Evolutionary conservation across 2,113 vertebrate genomes (phyloP).

Genomic region (Elanus axillaris): DNA sequence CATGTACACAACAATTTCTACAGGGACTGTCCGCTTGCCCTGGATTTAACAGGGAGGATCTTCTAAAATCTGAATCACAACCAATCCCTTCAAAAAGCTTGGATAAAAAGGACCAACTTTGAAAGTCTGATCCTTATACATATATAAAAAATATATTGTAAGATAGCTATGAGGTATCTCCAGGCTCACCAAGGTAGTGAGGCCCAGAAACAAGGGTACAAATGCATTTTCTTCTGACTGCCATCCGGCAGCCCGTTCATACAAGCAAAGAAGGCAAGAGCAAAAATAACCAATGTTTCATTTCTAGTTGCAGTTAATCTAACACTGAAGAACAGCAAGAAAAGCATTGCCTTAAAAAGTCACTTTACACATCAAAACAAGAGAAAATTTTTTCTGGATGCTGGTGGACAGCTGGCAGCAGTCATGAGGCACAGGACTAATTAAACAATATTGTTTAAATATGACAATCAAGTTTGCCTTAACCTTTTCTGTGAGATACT

Average conservation of each 20-base stretch:
- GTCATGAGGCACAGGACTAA: neutral
- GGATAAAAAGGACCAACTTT: neutral
- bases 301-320: neutral
- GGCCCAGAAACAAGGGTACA: neutral
- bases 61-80: neutral
- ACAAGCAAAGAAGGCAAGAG: neutral
- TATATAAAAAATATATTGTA: neutral
- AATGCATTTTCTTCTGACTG: neutral
- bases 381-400: neutral
- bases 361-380: neutral
- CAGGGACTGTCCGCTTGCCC: fast-evolving
- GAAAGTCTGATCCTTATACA: neutral
- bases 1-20: fast-evolving
- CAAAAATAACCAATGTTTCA: neutral
- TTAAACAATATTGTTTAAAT: neutral
- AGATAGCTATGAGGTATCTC: neutral
- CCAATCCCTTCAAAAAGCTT: neutral
- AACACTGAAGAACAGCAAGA: neutral
- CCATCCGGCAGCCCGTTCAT: neutral
- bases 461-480: neutral
- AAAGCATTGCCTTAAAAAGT: neutral
- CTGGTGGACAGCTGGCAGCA: neutral
- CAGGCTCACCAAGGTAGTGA: neutral
- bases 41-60: neutral
- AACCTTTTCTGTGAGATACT: neutral